Evolutionary conservation across 1,140 invertebrate species (phyloP), one percentile per base, ranked within the genome.

Genomic region (Drosophila subobscura): DNA sequence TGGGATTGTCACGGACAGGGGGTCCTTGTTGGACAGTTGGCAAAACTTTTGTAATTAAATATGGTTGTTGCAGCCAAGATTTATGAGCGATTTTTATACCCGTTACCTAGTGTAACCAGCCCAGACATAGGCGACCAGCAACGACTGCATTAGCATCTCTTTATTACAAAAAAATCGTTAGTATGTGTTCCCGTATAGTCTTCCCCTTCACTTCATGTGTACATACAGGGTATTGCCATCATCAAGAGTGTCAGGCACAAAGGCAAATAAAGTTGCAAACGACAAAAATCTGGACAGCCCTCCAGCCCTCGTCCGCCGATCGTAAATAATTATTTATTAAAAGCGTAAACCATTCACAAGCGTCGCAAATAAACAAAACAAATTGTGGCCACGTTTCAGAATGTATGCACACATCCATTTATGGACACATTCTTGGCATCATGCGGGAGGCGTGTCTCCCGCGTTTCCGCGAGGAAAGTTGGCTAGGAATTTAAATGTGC

Each of bases 21-120:
- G 25, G 40, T 49, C 37, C 51, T 7, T n/a, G 14, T 27, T 25
- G 40, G 57, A 63, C 54, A 79, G 40, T 71, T 70, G 44, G 45
- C 58, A 56, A 84, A 79, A 80, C 37, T 84, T 84, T 58, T 40
- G 71, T 60, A 80, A 86, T 86, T 86, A 86, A 86, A 86, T 86
- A 79, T 67, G 57, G 47, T 63, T 70, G 58, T 54, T 67, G 77
- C 68, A 77, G 57, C 40, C 44, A 58, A 80, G 77, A 85, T 81
- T 86, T 81, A 85, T 77, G 59, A 45, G 41, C 27, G n/a, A 64
- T 33, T 71, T 55, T 44, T 20, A 54, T 54, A 47, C 25, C 50
- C 46, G 40, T 40, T 60, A 54, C 4, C 23, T 46, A 45, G 22
- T 4, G 4, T 4, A 37, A 12, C 33, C 33, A 37, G 10, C 10